Conservation (phyloP, 2,888 invertebrate genomes). For the Heliothis peltigera region DNA sequence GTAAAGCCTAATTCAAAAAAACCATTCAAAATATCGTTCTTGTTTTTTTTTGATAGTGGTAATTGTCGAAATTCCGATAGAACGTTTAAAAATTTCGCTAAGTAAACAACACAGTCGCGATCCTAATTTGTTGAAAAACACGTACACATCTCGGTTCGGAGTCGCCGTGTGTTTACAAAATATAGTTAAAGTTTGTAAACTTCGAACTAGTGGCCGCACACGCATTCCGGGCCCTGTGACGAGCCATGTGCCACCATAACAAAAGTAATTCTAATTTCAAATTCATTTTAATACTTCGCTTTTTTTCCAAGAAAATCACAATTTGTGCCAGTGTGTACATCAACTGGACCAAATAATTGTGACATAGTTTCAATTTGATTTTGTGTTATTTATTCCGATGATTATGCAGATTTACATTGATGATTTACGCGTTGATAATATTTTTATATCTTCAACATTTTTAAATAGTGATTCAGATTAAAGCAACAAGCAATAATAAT, state of each 20-base stretch:
- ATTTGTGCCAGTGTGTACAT: conserved; percentile 18
- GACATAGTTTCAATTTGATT: conserved; percentile 30
- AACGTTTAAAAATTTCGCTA: conserved; percentile 29
- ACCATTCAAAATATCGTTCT: background rate
- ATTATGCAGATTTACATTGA: conserved; percentile 8
- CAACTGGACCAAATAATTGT: conserved; percentile 35
- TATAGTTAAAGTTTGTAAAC: conserved; percentile 75
- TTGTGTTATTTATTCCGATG: conserved; percentile 30
- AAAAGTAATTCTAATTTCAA: conserved; percentile 22
- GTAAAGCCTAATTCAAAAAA: background rate
- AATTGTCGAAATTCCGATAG: conserved; percentile 1
- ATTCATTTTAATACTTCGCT: conserved; percentile 17
- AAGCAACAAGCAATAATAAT: too few relatives aligned
- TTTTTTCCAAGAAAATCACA: conserved; percentile 24
- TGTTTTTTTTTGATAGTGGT: background rate
- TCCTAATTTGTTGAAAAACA: conserved; percentile 73
- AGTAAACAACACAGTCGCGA: conserved; percentile 34
- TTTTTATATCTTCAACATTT: too few relatives aligned
- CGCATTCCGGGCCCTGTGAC: conserved; percentile 55
- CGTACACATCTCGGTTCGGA: conserved; percentile 73
- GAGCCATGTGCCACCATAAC: conserved; percentile 54
- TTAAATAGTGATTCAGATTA: too few relatives aligned
- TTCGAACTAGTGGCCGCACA: conserved; percentile 52
- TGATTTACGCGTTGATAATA: too few relatives aligned
- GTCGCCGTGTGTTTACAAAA: conserved; percentile 76